Base-by-base conservation (phyloP, 1,140 invertebrate species). In the Campoletis sonorensis region DNA sequence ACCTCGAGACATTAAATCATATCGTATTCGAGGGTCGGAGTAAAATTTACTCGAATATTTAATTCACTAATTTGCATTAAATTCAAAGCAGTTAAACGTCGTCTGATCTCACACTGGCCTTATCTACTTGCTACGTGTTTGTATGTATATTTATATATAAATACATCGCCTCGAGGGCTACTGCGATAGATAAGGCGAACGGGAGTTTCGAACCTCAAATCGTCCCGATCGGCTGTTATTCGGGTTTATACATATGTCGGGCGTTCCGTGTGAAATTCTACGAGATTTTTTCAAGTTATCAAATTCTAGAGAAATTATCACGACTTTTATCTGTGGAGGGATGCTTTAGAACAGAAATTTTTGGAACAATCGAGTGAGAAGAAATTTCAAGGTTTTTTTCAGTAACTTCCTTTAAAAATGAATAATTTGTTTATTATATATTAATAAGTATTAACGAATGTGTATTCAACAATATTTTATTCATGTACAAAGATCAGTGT, bases 111-210 rank as follows among this genome's bases (percentile, higher is more conserved):
- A 67, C 4, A 67, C 4, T 67, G 61, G 23, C 61, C 23, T 67
- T 67, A 67, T 67, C 61, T 67, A 67, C 54, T 67, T 26, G 54
- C 54, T 58, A n/a, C n/a, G n/a, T n/a, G n/a, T n/a, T n/a, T n/a
- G 40, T 58, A 23, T 67, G 26, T 7, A 67, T 26, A 4, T 67
- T 2, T 67, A 67, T 67, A 21, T 67, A 3, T 67, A 67, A 30
- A n/a, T 21, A 58, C 21, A 58, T 58, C 8, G 21, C 54, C 54
- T 58, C 54, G 54, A 58, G 54, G 54, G 21, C 54, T 58, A 54
- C 54, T 67, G 61, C 7, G 61, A 26, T 67, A 27, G 23, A 67
- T 67, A 67, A 27, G 23, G 61, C 16, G 21, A 58, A 58, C 54
- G 54, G 10, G 61, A 67, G 26, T 67, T 67, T 27, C 61, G 26